Evolutionary conservation across 2,797 vertebrate species (phyloP).

Genomic region (Enteromius radiatus): DNA sequence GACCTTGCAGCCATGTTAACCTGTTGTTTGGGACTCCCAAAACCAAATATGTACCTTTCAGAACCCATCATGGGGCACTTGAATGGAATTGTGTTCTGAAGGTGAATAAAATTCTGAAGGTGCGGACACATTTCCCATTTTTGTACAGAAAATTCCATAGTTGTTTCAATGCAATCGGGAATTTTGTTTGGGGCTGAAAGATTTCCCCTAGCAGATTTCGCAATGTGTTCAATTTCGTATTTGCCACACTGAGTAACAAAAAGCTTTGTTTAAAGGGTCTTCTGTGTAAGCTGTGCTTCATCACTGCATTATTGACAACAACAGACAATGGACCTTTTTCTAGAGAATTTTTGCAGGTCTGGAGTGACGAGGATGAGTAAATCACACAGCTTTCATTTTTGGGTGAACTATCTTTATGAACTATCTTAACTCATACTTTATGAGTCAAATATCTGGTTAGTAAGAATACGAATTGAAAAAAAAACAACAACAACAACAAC

Average conservation of each 20-base stretch:
- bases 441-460: constrained; percentile 4
- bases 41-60: too few relatives aligned
- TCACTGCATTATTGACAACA: background rate
- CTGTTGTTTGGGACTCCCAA: too few relatives aligned
- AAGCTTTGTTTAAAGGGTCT: background rate
- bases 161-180: background rate
- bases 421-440: too few relatives aligned
- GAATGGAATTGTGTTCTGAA: background rate
- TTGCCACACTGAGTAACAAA: background rate
- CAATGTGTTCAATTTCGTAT: background rate
- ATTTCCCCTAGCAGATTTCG: background rate
- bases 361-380: background rate
- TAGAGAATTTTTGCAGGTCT: background rate
- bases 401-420: constrained; percentile 1
- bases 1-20: too few relatives aligned
- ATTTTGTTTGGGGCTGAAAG: background rate
- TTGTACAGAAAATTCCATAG: background rate
- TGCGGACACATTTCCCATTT: background rate
- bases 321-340: background rate
- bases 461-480: background rate
- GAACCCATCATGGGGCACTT: too few relatives aligned
- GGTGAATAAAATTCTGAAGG: background rate
- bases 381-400: background rate
- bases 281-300: background rate
- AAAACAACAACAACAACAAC: too few relatives aligned